These are phyloP conservation scores for Atta colombica DNA, from an alignment of 1,140 invertebrate genomes.

Conservation along the genomic window DNA sequence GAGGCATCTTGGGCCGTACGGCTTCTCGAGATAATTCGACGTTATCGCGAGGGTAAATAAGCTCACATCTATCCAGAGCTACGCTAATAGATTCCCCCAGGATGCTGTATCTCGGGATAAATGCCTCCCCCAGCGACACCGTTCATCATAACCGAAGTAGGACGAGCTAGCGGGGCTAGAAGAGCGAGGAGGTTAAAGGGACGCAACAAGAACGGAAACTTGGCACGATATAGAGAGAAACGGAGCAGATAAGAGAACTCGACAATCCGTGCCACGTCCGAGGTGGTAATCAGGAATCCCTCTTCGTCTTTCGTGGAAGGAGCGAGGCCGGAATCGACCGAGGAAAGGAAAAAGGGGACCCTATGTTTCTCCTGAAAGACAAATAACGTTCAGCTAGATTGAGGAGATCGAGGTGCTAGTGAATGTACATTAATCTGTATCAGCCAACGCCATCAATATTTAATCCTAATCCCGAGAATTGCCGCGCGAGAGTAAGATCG, in stretches of 20 bases:
- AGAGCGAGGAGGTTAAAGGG: neutral
- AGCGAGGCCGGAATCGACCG: slow-evolving; percentile 64
- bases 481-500: slow-evolving; percentile 41
- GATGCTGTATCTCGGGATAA: slow-evolving; percentile 69
- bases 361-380: slow-evolving; percentile 79
- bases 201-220: slow-evolving; percentile 9
- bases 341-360: slow-evolving; percentile 58
- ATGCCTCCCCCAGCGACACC: slow-evolving; percentile 67
- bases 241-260: slow-evolving; percentile 72
- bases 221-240: slow-evolving; percentile 72
- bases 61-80: slow-evolving; percentile 37
- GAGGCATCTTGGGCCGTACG: neutral
- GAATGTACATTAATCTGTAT: slow-evolving; percentile 81
- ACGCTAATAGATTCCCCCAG: slow-evolving; percentile 76
- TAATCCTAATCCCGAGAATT: slow-evolving; percentile 81
- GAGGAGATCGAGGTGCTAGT: slow-evolving; percentile 59
- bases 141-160: slow-evolving; percentile 69
- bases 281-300: slow-evolving; percentile 64
- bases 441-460: slow-evolving; percentile 80
- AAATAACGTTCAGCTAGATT: slow-evolving; percentile 67
- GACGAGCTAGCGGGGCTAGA: neutral
- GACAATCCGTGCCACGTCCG: slow-evolving; percentile 68
- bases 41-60: slow-evolving; percentile 76
- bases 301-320: slow-evolving; percentile 50
- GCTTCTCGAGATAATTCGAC: slow-evolving; percentile 67